Evolutionary conservation across 2,888 invertebrate species (phyloP), one percentile per base, ranked within the genome.

Genomic region (Aphrophora alni): DNA sequence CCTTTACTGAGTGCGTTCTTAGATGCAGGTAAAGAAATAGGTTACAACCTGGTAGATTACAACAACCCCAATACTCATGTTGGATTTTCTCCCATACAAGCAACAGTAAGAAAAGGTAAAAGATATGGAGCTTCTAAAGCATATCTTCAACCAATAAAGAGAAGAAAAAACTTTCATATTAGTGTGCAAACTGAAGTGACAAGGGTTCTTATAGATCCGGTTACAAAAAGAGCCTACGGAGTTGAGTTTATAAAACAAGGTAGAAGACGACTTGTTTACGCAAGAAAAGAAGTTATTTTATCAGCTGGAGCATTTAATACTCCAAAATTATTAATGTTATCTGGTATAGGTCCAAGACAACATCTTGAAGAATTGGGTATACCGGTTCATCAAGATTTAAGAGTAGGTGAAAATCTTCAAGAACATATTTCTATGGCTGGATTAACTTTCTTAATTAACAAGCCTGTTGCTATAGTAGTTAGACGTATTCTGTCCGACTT

Each of bases 241-340:
- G 91, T 93, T 0, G 87, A 90, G 84, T 91, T 92, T 80, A 87
- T 89, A 0, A 87, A 89, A 68, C 88, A 89, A 78, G 88, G 89
- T 0, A 84, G 88, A 79, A 87, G 87, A 70, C 87, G 88, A 38
- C 88, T 88, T 72, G 91, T 91, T 0, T 86, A 85, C 79, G 93
- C 93, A 0, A 88, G 90, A 70, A 92, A 90, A 85, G 94, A 94
- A 88, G 92, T 96, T 0, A 93, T 96, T 79, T 83, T 95, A 2
- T 92, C 93, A 12, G 95, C 93, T 0, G 96, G 96, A 0, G 92
- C 95, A 0, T 93, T 96, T 80, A 95, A 94, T 84, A 92, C 93
- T 0, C 95, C 97, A 0, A 96, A 97, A 86, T 87, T 97, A 10
- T 90, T 97, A 7, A 94, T 96, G 95, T 87, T 95, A 24, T 94